Percentiles rank a stretch among this genome's conserved stretches.
Conservation (phyloP, 2,888 invertebrate species). For the Drosophila pegasa region DNA sequence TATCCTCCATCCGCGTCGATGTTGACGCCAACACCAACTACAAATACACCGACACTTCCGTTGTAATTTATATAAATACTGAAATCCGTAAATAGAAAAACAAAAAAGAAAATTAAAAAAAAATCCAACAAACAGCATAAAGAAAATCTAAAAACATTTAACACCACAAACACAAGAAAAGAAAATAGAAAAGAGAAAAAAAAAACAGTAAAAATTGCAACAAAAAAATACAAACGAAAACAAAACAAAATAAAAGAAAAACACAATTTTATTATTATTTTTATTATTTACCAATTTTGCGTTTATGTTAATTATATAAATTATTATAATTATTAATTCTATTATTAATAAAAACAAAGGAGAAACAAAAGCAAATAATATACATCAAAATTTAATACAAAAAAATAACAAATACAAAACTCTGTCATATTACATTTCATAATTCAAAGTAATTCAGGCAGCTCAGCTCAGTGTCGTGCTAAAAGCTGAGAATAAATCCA, state of each 20-base stretch:
- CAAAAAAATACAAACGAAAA: conserved; percentile 53
- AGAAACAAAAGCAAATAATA: conserved; percentile 56
- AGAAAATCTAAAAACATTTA: conserved; percentile 24
- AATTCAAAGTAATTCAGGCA: conserved; percentile 36
- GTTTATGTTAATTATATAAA: conserved; percentile 83
- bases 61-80: conserved; percentile 83
- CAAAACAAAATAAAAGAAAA: conserved; percentile 36
- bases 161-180: conserved; percentile 38
- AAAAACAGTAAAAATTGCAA: conserved; percentile 59
- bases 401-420: conserved; percentile 39
- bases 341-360: conserved; percentile 74
- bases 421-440: conserved; percentile 49
- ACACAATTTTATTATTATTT: conserved; percentile 80
- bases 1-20: conserved; percentile 86
- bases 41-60: conserved; percentile 86
- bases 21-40: conserved; percentile 86
- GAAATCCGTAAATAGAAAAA: conserved; percentile 26
- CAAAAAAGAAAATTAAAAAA: conserved; percentile 13
- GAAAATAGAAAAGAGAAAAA: conserved; percentile 36
- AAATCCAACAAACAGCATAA: conserved; percentile 20
- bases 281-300: conserved; percentile 83
- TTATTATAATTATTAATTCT: conserved; percentile 83
- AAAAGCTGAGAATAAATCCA: conserved; percentile 37
- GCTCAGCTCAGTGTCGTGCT: conserved; percentile 47
- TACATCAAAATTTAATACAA: conserved; percentile 45